phyloP scores from a whole-genome alignment of 2,113 vertebrate genomes.

The Perca flavescens region DNA sequence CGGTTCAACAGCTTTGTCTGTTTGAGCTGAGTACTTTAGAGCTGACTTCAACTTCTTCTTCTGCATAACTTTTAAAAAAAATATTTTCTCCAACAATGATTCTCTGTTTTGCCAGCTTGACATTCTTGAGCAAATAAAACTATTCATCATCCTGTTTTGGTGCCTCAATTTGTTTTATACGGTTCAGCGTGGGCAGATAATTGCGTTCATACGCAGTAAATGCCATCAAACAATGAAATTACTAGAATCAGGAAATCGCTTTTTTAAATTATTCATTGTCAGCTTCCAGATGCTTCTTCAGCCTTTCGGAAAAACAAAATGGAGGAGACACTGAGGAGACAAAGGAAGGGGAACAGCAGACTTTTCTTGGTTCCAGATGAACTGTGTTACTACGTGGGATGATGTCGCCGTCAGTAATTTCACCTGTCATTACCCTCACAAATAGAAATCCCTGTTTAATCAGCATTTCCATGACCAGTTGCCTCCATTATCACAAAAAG shows the following conservation, averaged over 20 bases:
- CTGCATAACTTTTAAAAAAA: neutral
- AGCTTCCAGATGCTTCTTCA: slow-evolving; percentile 7
- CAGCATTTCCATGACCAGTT: slow-evolving; percentile 34
- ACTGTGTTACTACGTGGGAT: slow-evolving; percentile 11
- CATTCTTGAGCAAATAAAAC: slow-evolving; percentile 27
- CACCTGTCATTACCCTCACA: slow-evolving; percentile 72
- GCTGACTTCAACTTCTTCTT: slow-evolving; percentile 4
- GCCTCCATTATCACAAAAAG: slow-evolving; percentile 30
- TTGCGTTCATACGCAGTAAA: slow-evolving; percentile 35
- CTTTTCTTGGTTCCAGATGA: slow-evolving; percentile 19
- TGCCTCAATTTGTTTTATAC: slow-evolving; percentile 16
- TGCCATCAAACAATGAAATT: slow-evolving; percentile 40
- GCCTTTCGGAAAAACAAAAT: slow-evolving; percentile 18
- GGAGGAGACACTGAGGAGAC: neutral
- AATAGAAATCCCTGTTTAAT: slow-evolving; percentile 60
- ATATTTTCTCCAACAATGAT: slow-evolving; percentile 5
- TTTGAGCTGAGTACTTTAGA: neutral
- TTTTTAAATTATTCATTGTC: slow-evolving; percentile 51
- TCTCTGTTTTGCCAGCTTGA: slow-evolving; percentile 10
- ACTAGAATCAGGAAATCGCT: neutral
- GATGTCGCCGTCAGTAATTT: slow-evolving; percentile 60
- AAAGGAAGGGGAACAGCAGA: neutral
- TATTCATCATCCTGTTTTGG: slow-evolving; percentile 19
- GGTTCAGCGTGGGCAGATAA: slow-evolving; percentile 34
- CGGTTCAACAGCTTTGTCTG: slow-evolving; percentile 4